Conservation (phyloP, 2,797 vertebrate genomes). For the Pteronotus mesoamericanus region DNA sequence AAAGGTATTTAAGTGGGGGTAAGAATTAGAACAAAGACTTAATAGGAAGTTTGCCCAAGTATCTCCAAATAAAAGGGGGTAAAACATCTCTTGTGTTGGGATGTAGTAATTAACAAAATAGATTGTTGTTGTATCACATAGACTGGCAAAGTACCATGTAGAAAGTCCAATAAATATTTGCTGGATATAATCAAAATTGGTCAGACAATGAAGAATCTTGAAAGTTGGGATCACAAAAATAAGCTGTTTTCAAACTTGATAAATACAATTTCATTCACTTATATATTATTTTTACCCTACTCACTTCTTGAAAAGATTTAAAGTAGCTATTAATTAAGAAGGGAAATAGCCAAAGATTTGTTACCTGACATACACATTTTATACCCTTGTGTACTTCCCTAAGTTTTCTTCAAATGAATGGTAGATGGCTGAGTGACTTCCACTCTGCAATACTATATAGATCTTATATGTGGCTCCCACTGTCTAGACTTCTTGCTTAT, state of each 20-base stretch:
- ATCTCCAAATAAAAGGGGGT: background rate
- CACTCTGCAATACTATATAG: background rate
- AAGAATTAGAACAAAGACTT: background rate
- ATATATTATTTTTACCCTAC: background rate
- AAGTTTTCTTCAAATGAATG: background rate
- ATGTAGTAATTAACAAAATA: background rate
- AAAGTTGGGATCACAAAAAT: background rate
- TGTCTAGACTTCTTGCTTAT: conserved; percentile 64
- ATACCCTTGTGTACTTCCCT: background rate
- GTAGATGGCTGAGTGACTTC: background rate
- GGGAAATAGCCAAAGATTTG: background rate
- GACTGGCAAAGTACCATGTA: background rate
- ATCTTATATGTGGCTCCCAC: conserved; percentile 39
- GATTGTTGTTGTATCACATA: background rate
- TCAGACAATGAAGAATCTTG: background rate
- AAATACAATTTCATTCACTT: background rate
- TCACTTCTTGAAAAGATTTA: background rate
- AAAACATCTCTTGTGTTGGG: background rate
- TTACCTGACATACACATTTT: background rate
- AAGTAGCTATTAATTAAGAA: background rate
- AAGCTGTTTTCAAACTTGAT: background rate
- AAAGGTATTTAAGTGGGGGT: background rate
- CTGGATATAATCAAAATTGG: background rate
- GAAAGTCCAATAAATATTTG: background rate
- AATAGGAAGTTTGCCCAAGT: background rate